A percentile compares a stretch with the other conserved stretches of the same genome.
Conservation (phyloP, 2,797 vertebrate species). For the Neoniphon sammara region DNA sequence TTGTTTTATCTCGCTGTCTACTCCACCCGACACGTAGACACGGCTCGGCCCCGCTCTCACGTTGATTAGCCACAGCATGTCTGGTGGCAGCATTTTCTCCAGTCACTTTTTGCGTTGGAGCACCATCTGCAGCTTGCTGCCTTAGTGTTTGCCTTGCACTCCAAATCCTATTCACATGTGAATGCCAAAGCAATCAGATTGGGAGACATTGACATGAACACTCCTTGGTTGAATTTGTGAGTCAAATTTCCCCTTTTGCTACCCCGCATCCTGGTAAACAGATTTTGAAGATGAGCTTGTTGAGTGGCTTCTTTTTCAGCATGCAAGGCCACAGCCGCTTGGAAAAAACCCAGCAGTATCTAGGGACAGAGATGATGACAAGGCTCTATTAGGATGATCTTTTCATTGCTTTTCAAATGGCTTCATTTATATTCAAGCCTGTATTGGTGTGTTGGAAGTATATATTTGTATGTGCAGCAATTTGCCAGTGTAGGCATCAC, state of each 20-base stretch:
- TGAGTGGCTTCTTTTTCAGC: constrained; percentile 60
- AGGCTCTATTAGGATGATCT: constrained; percentile 64
- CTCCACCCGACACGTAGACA: constrained; percentile 31
- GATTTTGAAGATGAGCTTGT: constrained; percentile 75
- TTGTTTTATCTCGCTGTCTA: constrained; percentile 59
- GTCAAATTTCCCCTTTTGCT: constrained; percentile 68
- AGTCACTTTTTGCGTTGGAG: constrained; percentile 38
- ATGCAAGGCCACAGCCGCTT: constrained; percentile 52
- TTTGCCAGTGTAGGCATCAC: constrained; percentile 53
- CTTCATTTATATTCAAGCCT: constrained; percentile 58
- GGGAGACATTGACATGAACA: constrained; percentile 69
- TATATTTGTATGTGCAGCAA: constrained; percentile 16
- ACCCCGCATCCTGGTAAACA: constrained; percentile 69
- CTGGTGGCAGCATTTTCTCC: constrained; percentile 53
- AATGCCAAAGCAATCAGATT: constrained; percentile 78
- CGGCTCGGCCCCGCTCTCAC: constrained; percentile 34
- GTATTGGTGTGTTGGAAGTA: constrained; percentile 28
- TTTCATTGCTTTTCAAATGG: constrained; percentile 62
- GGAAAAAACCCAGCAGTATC: constrained; percentile 38
- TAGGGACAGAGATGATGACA: constrained; percentile 55
- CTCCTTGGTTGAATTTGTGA: constrained; percentile 76
- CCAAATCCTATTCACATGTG: constrained; percentile 68
- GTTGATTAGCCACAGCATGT: constrained; percentile 64
- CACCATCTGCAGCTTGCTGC: constrained; percentile 66
- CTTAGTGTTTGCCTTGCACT: constrained; percentile 67